Evolutionary conservation across 2,113 vertebrate genomes (phyloP).

Genomic region (Lepus timidus): DNA sequence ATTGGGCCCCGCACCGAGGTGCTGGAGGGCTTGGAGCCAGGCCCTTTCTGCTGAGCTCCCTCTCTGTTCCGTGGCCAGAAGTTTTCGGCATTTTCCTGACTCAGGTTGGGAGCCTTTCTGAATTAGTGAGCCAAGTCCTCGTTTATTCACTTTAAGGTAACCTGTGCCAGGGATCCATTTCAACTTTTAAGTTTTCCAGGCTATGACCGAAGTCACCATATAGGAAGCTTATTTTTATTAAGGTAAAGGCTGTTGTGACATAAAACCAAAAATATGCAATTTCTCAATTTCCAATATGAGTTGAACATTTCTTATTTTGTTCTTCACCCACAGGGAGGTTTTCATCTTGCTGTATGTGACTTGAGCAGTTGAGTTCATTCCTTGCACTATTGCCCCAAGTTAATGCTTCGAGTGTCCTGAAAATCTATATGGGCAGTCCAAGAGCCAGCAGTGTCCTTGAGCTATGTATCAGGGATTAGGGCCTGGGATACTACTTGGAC

Average conservation of each 20-base stretch:
- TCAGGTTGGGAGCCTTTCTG: constrained; percentile 42
- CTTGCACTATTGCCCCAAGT: not conserved
- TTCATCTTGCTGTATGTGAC: not conserved
- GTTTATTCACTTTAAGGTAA: not conserved
- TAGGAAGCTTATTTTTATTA: constrained; percentile 21
- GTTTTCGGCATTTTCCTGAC: constrained; percentile 15
- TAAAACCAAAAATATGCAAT: not conserved
- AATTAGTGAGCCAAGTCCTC: constrained; percentile 46
- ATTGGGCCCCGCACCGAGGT: not conserved
- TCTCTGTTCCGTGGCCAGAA: constrained; percentile 35
- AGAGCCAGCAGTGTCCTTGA: not conserved
- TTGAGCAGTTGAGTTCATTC: fast-evolving
- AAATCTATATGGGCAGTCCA: not conserved
- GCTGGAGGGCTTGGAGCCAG: not conserved
- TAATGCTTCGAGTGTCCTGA: not conserved
- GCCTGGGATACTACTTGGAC: not conserved
- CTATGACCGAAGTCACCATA: not conserved
- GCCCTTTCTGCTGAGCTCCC: constrained; percentile 19
- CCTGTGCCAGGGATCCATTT: constrained; percentile 15
- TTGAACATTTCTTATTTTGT: not conserved
- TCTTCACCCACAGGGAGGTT: not conserved
- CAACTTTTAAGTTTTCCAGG: constrained; percentile 39
- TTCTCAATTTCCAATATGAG: not conserved
- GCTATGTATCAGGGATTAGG: not conserved
- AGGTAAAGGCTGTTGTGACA: not conserved